A percentile compares a stretch with the other conserved stretches of the same genome.
phyloP scores from a whole-genome alignment of 2,113 vertebrate species.

The Pitta sordida region DNA sequence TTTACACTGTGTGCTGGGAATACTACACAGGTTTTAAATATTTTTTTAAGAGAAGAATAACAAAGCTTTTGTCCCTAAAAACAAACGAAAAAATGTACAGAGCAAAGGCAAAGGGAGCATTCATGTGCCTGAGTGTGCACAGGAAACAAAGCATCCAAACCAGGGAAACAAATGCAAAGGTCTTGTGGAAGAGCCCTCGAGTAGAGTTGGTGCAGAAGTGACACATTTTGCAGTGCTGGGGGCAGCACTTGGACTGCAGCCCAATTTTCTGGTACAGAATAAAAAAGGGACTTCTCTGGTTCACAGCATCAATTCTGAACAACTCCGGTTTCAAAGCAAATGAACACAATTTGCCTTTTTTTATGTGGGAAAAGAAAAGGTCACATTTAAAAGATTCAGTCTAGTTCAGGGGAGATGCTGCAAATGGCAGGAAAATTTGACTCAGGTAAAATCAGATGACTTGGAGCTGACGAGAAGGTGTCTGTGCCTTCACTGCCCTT shows the following conservation, averaged over 20 bases:
- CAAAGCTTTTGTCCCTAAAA: conserved; percentile 5
- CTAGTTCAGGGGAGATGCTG: not conserved
- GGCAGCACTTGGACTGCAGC: not conserved
- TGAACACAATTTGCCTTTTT: not conserved
- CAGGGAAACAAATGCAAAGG: not conserved
- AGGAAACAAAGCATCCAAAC: not conserved
- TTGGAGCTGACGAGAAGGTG: not conserved
- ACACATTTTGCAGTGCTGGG: not conserved
- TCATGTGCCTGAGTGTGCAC: not conserved
- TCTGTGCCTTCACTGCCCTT: not conserved
- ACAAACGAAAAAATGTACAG: not conserved
- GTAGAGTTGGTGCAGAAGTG: not conserved
- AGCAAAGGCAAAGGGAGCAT: conserved; percentile 23
- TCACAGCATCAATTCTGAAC: not conserved
- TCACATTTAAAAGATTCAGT: not conserved
- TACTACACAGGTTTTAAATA: conserved; percentile 79
- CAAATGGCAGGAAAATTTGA: not conserved
- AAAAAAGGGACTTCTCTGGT: not conserved
- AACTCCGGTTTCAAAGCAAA: not conserved
- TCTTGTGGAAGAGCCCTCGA: not conserved
- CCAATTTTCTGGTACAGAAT: not conserved
- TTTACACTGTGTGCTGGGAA: conserved; percentile 76
- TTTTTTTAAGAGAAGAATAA: conserved; percentile 49
- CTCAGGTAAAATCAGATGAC: not conserved
- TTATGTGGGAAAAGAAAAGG: not conserved